Evolutionary conservation across 2,797 vertebrate species (phyloP).

Genomic region (Helicolenus hilgendorfi): DNA sequence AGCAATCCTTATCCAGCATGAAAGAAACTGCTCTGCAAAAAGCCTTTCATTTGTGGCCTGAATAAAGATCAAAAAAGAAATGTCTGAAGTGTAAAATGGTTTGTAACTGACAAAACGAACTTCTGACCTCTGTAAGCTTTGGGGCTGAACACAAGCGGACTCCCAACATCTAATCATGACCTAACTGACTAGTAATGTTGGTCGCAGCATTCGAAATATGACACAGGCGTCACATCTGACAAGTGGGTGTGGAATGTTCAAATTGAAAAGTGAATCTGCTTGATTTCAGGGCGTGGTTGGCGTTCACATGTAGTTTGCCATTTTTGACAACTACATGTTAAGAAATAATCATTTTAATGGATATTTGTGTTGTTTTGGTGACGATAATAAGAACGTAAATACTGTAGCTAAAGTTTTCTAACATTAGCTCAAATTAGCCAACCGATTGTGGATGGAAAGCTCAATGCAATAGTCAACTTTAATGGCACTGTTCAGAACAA

Average conservation of each 20-base stretch:
- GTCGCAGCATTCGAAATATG: slow-evolving; percentile 13
- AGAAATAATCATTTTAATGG: neutral
- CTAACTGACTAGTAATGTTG: slow-evolving; percentile 5
- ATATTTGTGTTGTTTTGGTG: neutral
- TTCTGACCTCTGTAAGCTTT: slow-evolving; percentile 17
- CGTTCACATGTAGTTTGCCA: neutral
- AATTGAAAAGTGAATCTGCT: neutral
- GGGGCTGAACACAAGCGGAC: neutral
- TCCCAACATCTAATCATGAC: neutral
- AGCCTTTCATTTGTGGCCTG: neutral
- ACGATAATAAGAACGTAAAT: neutral
- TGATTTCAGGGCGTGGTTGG: neutral
- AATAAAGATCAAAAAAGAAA: slow-evolving; percentile 21
- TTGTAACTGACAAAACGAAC: slow-evolving; percentile 27
- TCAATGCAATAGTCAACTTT: neutral
- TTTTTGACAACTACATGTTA: neutral
- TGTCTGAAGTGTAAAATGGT: slow-evolving; percentile 4
- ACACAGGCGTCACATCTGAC: slow-evolving; percentile 46
- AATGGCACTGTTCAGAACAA: too few relatives aligned
- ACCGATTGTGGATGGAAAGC: neutral
- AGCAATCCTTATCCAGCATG: neutral
- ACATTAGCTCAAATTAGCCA: neutral
- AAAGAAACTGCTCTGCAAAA: neutral
- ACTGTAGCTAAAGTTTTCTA: neutral
- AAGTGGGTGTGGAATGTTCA: slow-evolving; percentile 45